phyloP scores from a whole-genome alignment of 2,888 invertebrate genomes.

The Eristalis tenax region DNA sequence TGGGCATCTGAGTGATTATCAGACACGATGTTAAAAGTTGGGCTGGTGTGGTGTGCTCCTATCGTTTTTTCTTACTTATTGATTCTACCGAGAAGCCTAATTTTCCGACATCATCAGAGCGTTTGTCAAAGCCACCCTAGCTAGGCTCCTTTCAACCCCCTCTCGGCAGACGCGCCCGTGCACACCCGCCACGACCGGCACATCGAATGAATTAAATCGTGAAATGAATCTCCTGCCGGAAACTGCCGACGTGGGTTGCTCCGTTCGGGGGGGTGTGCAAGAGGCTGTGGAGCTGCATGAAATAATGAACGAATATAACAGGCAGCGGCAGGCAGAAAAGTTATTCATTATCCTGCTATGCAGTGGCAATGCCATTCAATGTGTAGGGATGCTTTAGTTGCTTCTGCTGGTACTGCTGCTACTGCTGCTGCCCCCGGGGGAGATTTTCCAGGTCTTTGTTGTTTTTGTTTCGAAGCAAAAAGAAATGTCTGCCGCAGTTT shows the following conservation, averaged over 20 bases:
- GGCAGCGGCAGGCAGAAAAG: constrained; percentile 44
- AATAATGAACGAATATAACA: constrained; percentile 50
- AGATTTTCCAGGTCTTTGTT: constrained; percentile 24
- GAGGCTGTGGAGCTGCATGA: constrained; percentile 36
- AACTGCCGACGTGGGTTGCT: not conserved
- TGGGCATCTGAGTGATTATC: constrained; percentile 40
- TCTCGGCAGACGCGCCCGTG: not conserved
- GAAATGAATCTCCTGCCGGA: constrained; percentile 11
- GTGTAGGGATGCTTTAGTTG: constrained; percentile 32
- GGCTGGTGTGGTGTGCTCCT: constrained; percentile 2
- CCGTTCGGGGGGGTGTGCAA: not conserved
- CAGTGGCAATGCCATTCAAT: constrained; percentile 49
- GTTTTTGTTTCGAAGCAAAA: constrained; percentile 15
- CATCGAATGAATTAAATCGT: constrained; percentile 2
- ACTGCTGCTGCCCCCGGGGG: constrained; percentile 32
- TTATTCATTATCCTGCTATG: constrained; percentile 67
- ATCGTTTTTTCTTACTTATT: constrained; percentile 32
- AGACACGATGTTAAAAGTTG: constrained; percentile 52
- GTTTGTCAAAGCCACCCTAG: constrained; percentile 43
- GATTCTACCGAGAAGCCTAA: constrained; percentile 70
- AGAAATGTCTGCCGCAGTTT: constrained; percentile 62
- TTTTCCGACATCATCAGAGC: constrained; percentile 33
- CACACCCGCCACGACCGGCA: not conserved
- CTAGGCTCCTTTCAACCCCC: constrained; percentile 16
- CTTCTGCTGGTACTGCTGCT: constrained; percentile 10